Percentiles rank a stretch among this genome's conserved stretches.
These are phyloP conservation scores for Bradypus variegatus DNA, from an alignment of 2,797 vertebrate genomes.

Conservation along the genomic window DNA sequence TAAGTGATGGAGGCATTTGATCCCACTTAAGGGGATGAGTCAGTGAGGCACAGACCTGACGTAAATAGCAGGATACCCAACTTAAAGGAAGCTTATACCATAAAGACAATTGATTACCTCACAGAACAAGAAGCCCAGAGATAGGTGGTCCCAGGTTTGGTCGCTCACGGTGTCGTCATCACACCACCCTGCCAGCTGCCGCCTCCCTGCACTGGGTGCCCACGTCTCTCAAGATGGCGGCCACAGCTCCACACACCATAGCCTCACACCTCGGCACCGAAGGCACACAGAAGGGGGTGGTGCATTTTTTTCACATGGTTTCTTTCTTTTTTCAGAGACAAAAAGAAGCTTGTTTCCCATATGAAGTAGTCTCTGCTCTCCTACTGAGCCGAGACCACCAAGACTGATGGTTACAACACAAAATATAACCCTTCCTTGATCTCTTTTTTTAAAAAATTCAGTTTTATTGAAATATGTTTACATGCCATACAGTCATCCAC, in stretches of 20 bases:
- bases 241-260: neutral
- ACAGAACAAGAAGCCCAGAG: neutral
- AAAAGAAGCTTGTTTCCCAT: neutral
- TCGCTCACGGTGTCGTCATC: neutral
- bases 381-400: neutral
- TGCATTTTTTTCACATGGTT: neutral
- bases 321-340: neutral
- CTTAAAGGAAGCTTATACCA: neutral
- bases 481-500: too few relatives aligned
- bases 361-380: neutral
- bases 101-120: neutral
- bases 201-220: neutral
- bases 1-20: neutral
- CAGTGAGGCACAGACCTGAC: neutral
- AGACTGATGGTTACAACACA: neutral
- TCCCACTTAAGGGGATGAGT: neutral
- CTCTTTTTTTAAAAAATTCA: neutral
- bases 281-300: neutral
- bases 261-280: neutral
- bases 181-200: neutral
- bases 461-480: too few relatives aligned
- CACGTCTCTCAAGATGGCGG: neutral
- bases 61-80: neutral
- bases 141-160: neutral
- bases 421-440: neutral